These are phyloP conservation scores for Halictus quadricinctus DNA, from an alignment of 2,888 invertebrate genomes.

Conservation along the genomic window DNA sequence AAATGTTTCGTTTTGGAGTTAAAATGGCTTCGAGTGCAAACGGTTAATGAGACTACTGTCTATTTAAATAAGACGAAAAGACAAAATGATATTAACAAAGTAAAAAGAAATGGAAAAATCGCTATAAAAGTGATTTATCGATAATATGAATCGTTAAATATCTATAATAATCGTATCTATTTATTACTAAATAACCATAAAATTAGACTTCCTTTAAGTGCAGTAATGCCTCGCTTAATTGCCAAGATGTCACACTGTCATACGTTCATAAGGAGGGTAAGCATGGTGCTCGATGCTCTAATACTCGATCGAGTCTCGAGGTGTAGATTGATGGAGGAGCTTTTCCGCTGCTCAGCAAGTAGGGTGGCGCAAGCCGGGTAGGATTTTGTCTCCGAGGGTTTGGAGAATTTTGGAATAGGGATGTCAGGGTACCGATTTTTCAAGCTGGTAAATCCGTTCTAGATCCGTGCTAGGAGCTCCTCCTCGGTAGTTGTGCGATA, in stretches of 20 bases:
- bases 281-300: background rate
- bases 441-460: background rate
- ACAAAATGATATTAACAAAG: too few species aligned
- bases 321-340: conserved; percentile 4
- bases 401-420: background rate
- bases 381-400: background rate
- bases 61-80: too few species aligned
- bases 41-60: too few species aligned
- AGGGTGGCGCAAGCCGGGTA: background rate
- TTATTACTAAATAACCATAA: background rate
- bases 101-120: background rate
- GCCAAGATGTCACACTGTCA: background rate
- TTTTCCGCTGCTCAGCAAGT: background rate
- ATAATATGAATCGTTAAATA: background rate
- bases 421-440: conserved; percentile 1
- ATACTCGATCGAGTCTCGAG: background rate
- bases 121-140: background rate
- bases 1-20: too few species aligned
- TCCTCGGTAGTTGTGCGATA: background rate
- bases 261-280: background rate
- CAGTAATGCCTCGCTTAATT: background rate
- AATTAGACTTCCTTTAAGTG: background rate
- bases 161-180: too few species aligned
- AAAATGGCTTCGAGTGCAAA: too few species aligned
- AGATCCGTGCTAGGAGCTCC: background rate